Base-by-base conservation (phyloP, 2,113 vertebrate genomes). In the Sapajus apella region DNA sequence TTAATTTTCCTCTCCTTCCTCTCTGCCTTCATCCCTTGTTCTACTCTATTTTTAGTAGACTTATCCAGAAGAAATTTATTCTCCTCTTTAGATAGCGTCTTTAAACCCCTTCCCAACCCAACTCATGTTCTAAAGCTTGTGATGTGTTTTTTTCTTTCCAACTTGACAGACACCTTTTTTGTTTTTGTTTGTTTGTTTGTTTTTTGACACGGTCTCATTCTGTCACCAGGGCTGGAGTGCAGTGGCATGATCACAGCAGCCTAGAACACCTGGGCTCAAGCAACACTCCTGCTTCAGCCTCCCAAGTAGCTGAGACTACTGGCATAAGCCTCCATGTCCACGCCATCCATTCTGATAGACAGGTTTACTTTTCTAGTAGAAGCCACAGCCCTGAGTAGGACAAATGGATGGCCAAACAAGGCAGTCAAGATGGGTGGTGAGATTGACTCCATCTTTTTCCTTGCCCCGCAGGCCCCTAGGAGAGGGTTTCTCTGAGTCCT, bases 281-380 rank as follows among this genome's bases (percentile, higher is more conserved):
- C 61, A 64, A 30, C 14, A 64, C 61, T 32, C 27, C 27, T 64
- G 61, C 27, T 64, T 64, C 61, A 64, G 11, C 12, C 61, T 64
- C 27, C 61, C 2, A 12, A 64, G 61, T 32, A 64, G 61, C 61
- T 64, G 61, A 64, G 61, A 64, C 61, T 32, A 64, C 27, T 32
- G 61, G 61, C 27, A 64, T 14, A 27, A 64, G 27, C 61, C 61
- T 64, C 61, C 61, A 64, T 0, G 12, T 30, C 27, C 12, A 52
- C 52, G 0, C 27, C 61, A 32, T 64, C 61, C 27, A 6, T 64
- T 64, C 13, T 76, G 76, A 87, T 30, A 64, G n/a, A 75, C 4
- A 88, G 3, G 56, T 88, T 90, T 94, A 91, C 92, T 85, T 95
- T 52, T 14, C 23, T 45, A 73, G 76, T 3, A 89, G 88, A 94